Base-by-base conservation (phyloP, 2,113 vertebrate genomes). In the Sinocyclocheilus grahami region DNA sequence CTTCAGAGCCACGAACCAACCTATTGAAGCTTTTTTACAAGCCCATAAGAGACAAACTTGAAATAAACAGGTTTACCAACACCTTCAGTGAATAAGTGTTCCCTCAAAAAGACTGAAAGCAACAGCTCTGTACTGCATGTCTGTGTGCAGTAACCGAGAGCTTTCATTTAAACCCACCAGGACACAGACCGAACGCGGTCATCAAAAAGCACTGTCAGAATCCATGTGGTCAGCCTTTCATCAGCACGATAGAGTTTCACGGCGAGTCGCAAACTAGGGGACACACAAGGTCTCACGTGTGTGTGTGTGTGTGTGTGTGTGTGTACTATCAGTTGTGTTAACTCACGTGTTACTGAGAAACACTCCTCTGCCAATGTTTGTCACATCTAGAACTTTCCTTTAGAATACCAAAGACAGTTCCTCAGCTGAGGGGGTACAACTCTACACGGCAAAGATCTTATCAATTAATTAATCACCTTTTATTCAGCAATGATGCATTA, bases 201-300 rank as follows among this genome's bases (percentile, higher is more conserved):
- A 48, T 69, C 58, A 14, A 67, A 16, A 53, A 76, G 14, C 39
- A 48, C 58, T 76, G 42, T 76, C 37, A 30, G 3, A 3, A 75
- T 75, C 46, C 39, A 77, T 65, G 37, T 33, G 55, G 51, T 58
- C 55, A 84, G n/a, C 22, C 72, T 84, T 84, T 84, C 20, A 75
- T 84, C 53, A 46, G 30, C 8, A 14, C 12, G 22, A 13, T 55
- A 11, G 12, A 37, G 62, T 6, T 48, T 48, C 46, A 48, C 16
- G 3, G 60, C 13, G 13, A 77, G 72, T 48, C n/a, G 30, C 72
- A 48, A 18, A 14, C 16, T 27, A 51, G 48, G 48, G 27, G 14
- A 7, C 14, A 51, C 48, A 13, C 3, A 13, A 10, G 48, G 48
- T 20, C 33, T 72, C 33, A 39, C 69, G 14, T 12, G 10, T 18